Evolutionary conservation across 2,113 vertebrate genomes (phyloP).

Genomic region (Rafetus swinhoei): DNA sequence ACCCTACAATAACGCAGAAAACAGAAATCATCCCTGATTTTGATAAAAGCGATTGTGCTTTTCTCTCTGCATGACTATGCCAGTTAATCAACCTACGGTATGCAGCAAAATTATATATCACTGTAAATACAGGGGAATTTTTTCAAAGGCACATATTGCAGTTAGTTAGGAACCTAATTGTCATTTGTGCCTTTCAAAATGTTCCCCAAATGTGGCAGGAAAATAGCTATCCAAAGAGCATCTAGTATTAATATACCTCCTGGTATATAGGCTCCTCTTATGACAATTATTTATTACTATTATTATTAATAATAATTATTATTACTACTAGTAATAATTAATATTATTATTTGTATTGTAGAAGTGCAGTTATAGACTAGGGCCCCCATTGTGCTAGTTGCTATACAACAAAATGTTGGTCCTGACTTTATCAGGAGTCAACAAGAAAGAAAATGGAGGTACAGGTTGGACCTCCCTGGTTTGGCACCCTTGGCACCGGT

Average conservation of each 20-base stretch:
- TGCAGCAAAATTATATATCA: background rate
- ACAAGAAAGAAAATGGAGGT: background rate
- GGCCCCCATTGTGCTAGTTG: background rate
- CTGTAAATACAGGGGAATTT: background rate
- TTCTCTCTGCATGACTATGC: background rate
- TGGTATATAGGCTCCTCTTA: background rate
- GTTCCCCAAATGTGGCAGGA: background rate
- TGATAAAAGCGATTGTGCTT: background rate
- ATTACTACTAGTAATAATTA: too few species aligned
- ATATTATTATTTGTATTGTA: background rate
- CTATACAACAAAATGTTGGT: background rate
- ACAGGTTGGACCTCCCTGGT: too few species aligned
- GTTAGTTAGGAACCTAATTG: background rate
- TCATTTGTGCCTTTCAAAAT: background rate
- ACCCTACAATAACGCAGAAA: conserved; percentile 30
- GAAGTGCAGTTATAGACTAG: background rate
- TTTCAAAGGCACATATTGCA: background rate
- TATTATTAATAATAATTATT: background rate
- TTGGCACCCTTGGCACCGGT: too few species aligned
- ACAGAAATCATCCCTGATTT: conserved; percentile 34
- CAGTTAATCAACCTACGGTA: background rate
- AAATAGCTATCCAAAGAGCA: background rate
- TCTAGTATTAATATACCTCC: background rate
- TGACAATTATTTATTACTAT: background rate
- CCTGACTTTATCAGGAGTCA: background rate